phyloP scores from a whole-genome alignment of 2,888 invertebrate genomes.

The Cephus pulcher region DNA sequence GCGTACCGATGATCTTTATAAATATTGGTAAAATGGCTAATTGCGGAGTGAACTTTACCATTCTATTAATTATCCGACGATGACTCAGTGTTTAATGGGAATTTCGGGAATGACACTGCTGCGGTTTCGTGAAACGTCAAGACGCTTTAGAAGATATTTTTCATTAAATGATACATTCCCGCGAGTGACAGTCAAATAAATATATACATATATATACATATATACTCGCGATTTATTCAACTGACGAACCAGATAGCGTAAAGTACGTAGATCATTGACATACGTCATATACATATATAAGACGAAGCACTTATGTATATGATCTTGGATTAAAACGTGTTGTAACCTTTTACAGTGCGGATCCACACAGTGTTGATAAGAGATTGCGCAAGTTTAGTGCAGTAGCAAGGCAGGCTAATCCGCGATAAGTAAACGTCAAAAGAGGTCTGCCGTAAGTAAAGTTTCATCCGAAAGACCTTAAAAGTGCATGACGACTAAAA shows the following conservation, averaged over 20 bases:
- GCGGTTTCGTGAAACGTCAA: neutral
- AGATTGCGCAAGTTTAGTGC: conserved; percentile 48
- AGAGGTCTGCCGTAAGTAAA: neutral
- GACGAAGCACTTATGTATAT: conserved; percentile 36
- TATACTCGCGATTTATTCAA: no score
- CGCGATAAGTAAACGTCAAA: conserved; percentile 11
- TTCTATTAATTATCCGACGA: neutral
- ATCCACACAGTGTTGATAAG: conserved; percentile 45
- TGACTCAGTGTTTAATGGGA: neutral
- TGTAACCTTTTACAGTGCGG: conserved; percentile 53
- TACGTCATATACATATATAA: no score
- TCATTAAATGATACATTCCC: neutral
- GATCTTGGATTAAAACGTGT: conserved; percentile 48
- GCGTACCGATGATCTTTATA: neutral
- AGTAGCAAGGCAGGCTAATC: conserved; percentile 45
- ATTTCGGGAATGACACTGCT: neutral
- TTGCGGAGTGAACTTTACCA: neutral
- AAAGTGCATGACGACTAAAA: neutral
- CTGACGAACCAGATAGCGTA: neutral
- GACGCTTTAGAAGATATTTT: neutral
- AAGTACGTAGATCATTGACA: no score
- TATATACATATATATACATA: no score
- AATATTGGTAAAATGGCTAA: neutral
- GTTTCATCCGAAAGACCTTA: neutral
- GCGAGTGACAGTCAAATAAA: no score